These are phyloP conservation scores for Sinonovacula constricta DNA, from an alignment of 1,140 invertebrate species.

Conservation along the genomic window DNA sequence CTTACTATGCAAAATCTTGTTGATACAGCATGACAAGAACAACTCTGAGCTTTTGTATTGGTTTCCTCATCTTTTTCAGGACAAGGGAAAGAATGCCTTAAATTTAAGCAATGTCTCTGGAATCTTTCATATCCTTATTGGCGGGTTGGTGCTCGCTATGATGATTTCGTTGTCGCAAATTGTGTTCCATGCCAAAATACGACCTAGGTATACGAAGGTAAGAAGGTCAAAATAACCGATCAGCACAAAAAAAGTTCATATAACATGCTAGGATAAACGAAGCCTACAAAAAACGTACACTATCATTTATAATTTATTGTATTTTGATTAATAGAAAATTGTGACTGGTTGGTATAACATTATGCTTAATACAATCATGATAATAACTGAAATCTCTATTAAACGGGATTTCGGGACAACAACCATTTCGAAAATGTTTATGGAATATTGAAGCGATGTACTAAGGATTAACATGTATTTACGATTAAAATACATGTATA, in stretches of 20 bases:
- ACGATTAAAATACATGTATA: no score
- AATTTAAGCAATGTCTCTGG: conserved; percentile 97
- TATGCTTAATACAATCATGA: not conserved
- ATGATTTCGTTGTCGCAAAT: conserved; percentile 83
- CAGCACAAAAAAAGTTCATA: not conserved
- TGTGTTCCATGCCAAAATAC: conserved; percentile 26
- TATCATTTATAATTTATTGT: not conserved
- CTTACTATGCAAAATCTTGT: no score
- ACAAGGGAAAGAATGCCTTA: conserved; percentile 62
- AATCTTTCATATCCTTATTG: conserved; percentile 98
- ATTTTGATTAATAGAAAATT: not conserved
- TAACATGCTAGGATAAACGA: not conserved
- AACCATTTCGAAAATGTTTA: no score
- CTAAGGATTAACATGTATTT: no score
- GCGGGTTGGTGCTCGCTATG: conserved; percentile 92
- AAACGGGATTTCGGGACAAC: no score
- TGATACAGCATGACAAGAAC: no score
- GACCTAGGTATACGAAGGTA: not conserved
- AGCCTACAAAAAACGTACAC: not conserved
- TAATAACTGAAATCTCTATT: no score
- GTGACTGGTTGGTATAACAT: not conserved
- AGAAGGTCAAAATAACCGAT: not conserved
- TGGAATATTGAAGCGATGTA: no score
- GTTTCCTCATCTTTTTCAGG: conserved; percentile 60
- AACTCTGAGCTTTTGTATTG: no score